These are phyloP conservation scores for Gulo gulo DNA, from an alignment of 2,113 vertebrate genomes.

Conservation along the genomic window DNA sequence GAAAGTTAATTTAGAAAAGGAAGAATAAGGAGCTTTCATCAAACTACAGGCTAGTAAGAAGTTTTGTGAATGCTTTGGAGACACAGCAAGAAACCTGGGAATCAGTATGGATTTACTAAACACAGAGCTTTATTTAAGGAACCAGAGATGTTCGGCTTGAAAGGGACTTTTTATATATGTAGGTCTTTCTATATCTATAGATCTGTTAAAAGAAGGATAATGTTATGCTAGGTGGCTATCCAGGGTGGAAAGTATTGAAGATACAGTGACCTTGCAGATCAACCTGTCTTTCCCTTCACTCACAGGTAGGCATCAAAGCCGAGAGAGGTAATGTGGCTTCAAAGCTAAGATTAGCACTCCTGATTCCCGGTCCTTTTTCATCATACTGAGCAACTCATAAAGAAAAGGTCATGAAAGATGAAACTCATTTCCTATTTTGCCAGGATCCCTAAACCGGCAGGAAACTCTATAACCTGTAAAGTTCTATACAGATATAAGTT, in stretches of 20 bases:
- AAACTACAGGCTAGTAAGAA: not conserved
- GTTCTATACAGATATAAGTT: not conserved
- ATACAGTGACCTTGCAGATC: not conserved
- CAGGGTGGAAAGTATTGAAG: not conserved
- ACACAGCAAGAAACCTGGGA: not conserved
- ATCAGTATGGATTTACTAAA: not conserved
- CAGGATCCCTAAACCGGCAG: conserved; percentile 32
- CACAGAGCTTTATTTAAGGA: not conserved
- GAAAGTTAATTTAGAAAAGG: not conserved
- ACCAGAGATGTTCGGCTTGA: not conserved
- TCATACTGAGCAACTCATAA: conserved; percentile 22
- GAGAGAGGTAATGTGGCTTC: not conserved
- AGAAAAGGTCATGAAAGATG: conserved; percentile 45
- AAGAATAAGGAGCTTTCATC: not conserved
- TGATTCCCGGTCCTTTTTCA: not conserved
- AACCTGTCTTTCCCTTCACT: not conserved
- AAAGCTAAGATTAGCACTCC: not conserved
- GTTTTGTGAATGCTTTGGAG: conserved; percentile 1
- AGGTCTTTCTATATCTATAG: not conserved
- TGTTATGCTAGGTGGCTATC: not conserved
- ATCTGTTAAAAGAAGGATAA: not conserved
- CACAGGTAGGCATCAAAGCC: conserved; percentile 28
- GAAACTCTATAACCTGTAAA: conserved; percentile 12
- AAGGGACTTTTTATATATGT: not conserved
- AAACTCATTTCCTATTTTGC: conserved; percentile 55